phyloP scores from a whole-genome alignment of 2,113 vertebrate genomes.

The Spea bombifrons region DNA sequence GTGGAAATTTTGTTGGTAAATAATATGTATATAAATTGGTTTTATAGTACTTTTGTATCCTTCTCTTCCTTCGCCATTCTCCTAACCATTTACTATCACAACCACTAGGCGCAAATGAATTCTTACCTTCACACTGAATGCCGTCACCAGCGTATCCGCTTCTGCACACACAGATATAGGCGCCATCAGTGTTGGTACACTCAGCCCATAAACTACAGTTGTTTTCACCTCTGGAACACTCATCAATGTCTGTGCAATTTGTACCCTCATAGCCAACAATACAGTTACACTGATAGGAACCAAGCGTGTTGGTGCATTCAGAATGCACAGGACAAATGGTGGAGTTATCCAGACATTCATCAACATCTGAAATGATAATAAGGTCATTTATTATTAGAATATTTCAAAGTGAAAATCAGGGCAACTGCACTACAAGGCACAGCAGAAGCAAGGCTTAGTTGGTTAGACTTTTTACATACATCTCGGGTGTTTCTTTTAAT shows the following conservation, averaged over 20 bases:
- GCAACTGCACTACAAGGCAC: no score
- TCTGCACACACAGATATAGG: conserved; percentile 19
- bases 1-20: no score
- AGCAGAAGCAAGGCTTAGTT: no score
- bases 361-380: background rate
- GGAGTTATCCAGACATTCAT: conserved; percentile 9
- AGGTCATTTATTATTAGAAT: no score
- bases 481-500: no score
- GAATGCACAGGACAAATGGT: background rate
- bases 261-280: conserved; percentile 1
- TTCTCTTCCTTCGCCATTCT: no score
- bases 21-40: no score
- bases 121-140: conserved; percentile 4
- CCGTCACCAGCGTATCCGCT: conserved; percentile 22
- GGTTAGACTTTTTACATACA: no score
- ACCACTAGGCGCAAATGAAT: no score
- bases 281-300: conserved; percentile 18
- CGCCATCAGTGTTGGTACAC: conserved; percentile 25
- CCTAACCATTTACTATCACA: no score
- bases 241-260: conserved; percentile 36
- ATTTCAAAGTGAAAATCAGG: no score
- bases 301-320: background rate
- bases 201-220: conserved; percentile 16
- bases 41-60: no score
- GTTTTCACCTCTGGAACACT: conserved; percentile 1